Conservation (phyloP, 2,888 invertebrate genomes). For the Morinoia aosen region DNA sequence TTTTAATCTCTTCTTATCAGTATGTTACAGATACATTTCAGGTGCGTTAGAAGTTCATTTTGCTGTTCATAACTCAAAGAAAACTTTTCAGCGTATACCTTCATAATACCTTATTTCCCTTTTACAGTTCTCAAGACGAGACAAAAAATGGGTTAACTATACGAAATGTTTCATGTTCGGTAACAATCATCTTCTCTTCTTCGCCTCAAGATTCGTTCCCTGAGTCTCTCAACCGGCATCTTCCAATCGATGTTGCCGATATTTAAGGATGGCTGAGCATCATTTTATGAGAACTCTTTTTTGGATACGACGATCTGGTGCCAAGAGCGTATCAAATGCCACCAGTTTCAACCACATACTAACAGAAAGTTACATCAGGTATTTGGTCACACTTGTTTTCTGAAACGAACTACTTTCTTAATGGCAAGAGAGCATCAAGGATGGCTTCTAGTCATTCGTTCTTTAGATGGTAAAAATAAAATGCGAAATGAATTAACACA, state of each 20-base stretch:
- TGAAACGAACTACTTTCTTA: background rate
- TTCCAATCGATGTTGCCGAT: background rate
- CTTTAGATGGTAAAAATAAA: background rate
- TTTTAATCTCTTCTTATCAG: background rate
- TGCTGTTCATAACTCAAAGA: background rate
- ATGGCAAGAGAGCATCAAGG: background rate
- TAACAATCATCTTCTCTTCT: background rate
- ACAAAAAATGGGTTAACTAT: background rate
- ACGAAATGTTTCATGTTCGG: background rate
- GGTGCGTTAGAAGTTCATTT: background rate
- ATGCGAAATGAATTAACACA: background rate
- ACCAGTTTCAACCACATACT: no score
- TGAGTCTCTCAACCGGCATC: background rate
- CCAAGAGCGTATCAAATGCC: background rate
- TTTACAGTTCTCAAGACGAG: background rate
- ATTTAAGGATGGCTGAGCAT: background rate
- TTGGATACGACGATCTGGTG: background rate
- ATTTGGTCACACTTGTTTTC: background rate
- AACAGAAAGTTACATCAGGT: no score
- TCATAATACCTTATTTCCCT: background rate
- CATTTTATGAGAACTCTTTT: background rate
- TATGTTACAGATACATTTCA: background rate
- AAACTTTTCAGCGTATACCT: background rate
- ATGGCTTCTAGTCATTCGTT: background rate
- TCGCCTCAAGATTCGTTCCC: background rate